Percentiles rank a stretch among this genome's conserved stretches.
Conservation (phyloP, 2,888 invertebrate species). For the Chorisops tibialis region DNA sequence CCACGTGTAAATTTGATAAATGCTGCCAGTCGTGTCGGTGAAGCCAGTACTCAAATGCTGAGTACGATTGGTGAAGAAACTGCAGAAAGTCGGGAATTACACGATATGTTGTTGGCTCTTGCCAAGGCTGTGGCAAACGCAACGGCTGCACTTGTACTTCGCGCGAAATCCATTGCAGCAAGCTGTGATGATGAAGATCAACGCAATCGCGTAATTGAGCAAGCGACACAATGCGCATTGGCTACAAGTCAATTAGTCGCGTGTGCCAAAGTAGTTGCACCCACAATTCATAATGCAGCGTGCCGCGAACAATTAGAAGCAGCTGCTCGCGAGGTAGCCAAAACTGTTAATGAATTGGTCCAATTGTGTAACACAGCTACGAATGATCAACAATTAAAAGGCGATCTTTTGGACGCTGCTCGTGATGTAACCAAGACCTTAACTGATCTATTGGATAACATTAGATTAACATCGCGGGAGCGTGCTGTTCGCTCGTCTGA, state of each 20-base stretch:
- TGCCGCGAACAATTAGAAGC: conserved; percentile 88
- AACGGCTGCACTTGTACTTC: conserved; percentile 91
- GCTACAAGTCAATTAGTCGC: conserved; percentile 97
- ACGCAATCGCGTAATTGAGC: conserved; percentile 72
- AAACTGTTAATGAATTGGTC: conserved; percentile 86
- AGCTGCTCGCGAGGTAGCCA: conserved; percentile 89
- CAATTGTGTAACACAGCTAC: conserved; percentile 73
- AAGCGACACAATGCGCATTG: conserved; percentile 94
- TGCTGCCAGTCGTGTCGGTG: conserved; percentile 94
- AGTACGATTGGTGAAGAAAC: conserved; percentile 90
- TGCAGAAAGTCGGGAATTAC: conserved; percentile 76
- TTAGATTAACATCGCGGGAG: conserved; percentile 68
- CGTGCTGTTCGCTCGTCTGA: conserved; percentile 65
- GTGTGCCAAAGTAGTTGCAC: conserved; percentile 90
- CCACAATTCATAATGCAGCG: conserved; percentile 74
- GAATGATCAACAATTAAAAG: conserved; percentile 65
- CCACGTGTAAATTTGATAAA: conserved; percentile 89
- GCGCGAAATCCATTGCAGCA: conserved; percentile 94
- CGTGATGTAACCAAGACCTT: conserved; percentile 83
- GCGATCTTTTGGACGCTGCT: conserved; percentile 80
- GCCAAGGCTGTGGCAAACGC: conserved; percentile 98
- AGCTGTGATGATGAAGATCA: conserved; percentile 67
- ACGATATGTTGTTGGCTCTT: conserved; percentile 86
- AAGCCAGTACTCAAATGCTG: conserved; percentile 91
- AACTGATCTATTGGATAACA: conserved; percentile 85